Conservation (phyloP, 2,888 invertebrate genomes). For the Synanthedon andrenaeformis region DNA sequence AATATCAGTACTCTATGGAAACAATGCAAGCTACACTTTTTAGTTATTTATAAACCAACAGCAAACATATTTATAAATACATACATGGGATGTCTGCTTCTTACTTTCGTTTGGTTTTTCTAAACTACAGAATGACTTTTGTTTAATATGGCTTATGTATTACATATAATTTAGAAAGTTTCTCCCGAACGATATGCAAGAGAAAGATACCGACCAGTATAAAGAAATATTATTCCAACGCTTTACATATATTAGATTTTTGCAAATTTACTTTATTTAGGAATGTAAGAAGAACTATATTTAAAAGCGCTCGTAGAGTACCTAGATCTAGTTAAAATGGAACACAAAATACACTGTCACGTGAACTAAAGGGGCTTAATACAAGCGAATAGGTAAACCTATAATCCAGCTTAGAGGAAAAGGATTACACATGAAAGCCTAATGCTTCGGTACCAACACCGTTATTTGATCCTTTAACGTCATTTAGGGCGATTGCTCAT, state of each 20-base stretch:
- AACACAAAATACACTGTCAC: conserved; percentile 35
- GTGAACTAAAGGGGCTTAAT: conserved; percentile 42
- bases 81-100: background rate
- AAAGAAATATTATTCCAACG: no score
- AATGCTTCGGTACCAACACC: conserved; percentile 38
- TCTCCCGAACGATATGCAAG: background rate
- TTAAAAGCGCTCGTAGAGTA: no score
- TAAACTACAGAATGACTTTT: no score
- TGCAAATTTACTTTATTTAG: no score
- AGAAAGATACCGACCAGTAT: no score
- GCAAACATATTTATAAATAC: no score
- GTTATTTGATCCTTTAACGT: conserved; percentile 45
- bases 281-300: no score
- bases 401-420: conserved; percentile 56
- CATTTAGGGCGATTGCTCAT: conserved; percentile 13
- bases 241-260: no score
- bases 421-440: conserved; percentile 55
- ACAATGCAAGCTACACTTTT: conserved; percentile 1
- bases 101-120: no score
- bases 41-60: no score
- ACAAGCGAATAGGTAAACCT: conserved; percentile 43
- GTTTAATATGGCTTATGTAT: background rate
- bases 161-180: background rate
- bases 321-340: conserved; percentile 13
- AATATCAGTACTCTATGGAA: conserved; percentile 13